Base-by-base conservation (phyloP, 2,888 invertebrate species). In the Stenurella melanura region DNA sequence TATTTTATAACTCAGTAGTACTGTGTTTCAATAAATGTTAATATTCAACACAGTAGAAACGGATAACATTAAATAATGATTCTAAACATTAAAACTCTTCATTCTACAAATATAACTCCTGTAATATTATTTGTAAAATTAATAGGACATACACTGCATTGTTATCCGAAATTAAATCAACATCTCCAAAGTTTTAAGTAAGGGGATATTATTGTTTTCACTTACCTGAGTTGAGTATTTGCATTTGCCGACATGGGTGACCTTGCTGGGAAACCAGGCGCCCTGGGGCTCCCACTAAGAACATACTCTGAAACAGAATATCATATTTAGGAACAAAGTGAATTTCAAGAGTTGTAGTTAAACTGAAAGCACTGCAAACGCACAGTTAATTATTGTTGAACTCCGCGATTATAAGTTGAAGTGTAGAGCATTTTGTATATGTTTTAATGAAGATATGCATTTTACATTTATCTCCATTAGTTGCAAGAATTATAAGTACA, bases 261-360 rank as follows among this genome's bases (percentile, higher is more conserved):
- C 80, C 90, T 86, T 56, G 89, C 89, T 68, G 90, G 91, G 86
- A 90, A 92, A 81, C 90, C 89, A 82, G 90, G 86, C 86, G 90
- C 88, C 87, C 91, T 90, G 85, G 91, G 91, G 87, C 91, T 91
- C 80, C 89, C 88, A 84, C 90, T 90, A 87, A 91, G 90, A 83
- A 91, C 90, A 88, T 92, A 92, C 88, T 92, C 92, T 92, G 89
- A 69, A 90, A 90, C 77, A 78, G 80, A 78, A 77, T 77, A 74
- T 78, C 79, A 71, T 76, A 78, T 79, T 78, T 60, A 79, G 76
- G 74, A 80, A 78, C 73, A 74, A 78, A 75, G 76, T 75, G 76
- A 73, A 76, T 79, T 76, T 74, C 71, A 50, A 56, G 54, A 42
- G 69, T 66, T 50, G 60, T 26, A 64, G 54, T 66, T 64, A 63